Evolutionary conservation across 2,113 vertebrate species (phyloP).

Genomic region (Galbula dea): DNA sequence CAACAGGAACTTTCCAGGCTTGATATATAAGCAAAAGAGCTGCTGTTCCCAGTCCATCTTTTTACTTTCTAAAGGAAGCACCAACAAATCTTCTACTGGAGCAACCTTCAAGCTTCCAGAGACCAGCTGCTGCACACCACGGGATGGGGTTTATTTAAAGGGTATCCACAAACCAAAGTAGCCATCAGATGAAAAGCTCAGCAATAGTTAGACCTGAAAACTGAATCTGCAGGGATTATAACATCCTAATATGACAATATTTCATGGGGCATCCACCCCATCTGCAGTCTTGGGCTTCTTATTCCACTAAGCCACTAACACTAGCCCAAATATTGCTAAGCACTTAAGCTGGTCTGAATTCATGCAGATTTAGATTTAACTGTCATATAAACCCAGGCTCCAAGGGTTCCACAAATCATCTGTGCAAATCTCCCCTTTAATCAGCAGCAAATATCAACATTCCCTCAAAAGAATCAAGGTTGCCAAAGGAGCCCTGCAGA

Average conservation of each 20-base stretch:
- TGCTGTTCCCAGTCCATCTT: background rate
- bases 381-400: background rate
- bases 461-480: background rate
- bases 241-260: background rate
- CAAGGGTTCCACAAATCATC: conserved; percentile 7
- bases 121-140: background rate
- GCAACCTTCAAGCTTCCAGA: background rate
- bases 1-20: background rate
- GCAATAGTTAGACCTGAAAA: background rate
- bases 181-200: background rate
- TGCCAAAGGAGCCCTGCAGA: background rate
- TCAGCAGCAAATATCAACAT: background rate
- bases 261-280: background rate
- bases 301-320: conserved; percentile 4
- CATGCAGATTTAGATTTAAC: conserved; percentile 30
- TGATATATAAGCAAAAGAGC: background rate
- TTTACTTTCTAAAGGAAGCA: background rate
- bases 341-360: conserved; percentile 46
- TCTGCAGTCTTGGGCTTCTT: conserved; percentile 11
- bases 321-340: conserved; percentile 24
- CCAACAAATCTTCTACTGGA: background rate
- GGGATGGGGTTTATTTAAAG: background rate
- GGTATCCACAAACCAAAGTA: background rate
- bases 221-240: background rate
- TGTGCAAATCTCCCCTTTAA: conserved; percentile 4